Evolutionary conservation across 2,888 invertebrate species (phyloP).

Genomic region (Gymnosoma rotundatum): DNA sequence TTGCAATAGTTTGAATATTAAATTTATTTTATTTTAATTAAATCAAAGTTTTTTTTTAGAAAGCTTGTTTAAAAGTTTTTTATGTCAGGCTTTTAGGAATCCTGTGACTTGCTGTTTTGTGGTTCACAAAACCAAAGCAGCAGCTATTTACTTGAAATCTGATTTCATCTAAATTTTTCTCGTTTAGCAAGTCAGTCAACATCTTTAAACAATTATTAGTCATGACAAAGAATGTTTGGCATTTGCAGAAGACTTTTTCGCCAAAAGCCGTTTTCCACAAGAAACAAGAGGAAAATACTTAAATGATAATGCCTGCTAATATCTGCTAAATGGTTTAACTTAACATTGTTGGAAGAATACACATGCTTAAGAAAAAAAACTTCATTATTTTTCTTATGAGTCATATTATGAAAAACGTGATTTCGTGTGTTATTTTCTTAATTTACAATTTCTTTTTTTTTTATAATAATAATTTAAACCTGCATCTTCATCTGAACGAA

Average conservation of each 20-base stretch:
- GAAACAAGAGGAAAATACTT: background rate
- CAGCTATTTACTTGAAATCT: background rate
- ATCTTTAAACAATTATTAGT: constrained; percentile 26
- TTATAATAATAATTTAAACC: background rate
- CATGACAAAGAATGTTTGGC: constrained; percentile 16
- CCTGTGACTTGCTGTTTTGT: no score
- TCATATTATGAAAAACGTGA: constrained; percentile 51
- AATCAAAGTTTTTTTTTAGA: no score
- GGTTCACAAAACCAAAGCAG: no score
- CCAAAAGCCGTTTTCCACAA: background rate
- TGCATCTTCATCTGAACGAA: background rate
- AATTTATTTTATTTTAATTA: no score
- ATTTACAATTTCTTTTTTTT: constrained; percentile 19
- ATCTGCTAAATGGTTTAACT: background rate
- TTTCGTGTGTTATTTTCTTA: constrained; percentile 17
- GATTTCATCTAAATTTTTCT: background rate
- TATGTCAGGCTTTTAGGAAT: no score
- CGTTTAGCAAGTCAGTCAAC: background rate
- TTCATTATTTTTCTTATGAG: constrained; percentile 41
- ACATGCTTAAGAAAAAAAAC: background rate
- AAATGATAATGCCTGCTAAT: background rate
- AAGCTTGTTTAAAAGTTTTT: no score
- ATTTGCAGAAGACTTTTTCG: constrained; percentile 18
- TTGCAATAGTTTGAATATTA: no score
- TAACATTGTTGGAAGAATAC: background rate